phyloP scores from a whole-genome alignment of 1,140 invertebrate species.

The Lineus longissimus region DNA sequence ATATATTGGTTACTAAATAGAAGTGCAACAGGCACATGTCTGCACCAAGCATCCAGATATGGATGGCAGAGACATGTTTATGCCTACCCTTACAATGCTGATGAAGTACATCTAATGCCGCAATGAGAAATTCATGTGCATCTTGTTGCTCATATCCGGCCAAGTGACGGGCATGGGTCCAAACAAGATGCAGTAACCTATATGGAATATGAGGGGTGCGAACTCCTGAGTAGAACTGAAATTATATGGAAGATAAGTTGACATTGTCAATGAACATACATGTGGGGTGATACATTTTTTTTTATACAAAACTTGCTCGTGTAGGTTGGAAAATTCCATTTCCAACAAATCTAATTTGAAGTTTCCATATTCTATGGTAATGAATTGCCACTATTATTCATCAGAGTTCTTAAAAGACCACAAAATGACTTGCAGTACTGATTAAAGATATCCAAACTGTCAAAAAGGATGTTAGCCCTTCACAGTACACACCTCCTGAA shows the following conservation, averaged over 20 bases:
- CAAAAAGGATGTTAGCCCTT: not conserved
- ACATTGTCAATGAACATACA: not conserved
- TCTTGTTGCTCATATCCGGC: slow-evolving; percentile 97
- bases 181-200: slow-evolving; percentile 86
- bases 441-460: too few relatives aligned
- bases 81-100: slow-evolving; percentile 63
- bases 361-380: too few relatives aligned
- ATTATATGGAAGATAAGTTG: slow-evolving; percentile 5
- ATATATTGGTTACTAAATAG: too few relatives aligned
- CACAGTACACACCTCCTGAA: slow-evolving; percentile 46
- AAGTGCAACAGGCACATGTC: not conserved
- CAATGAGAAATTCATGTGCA: slow-evolving; percentile 98
- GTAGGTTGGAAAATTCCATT: too few relatives aligned
- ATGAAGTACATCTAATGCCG: slow-evolving; percentile 88
- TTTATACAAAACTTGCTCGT: too few relatives aligned
- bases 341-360: too few relatives aligned
- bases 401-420: too few relatives aligned
- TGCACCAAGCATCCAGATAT: not conserved
- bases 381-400: too few relatives aligned
- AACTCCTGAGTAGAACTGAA: slow-evolving; percentile 86
- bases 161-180: slow-evolving; percentile 92
- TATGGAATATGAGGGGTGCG: slow-evolving; percentile 83
- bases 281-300: too few relatives aligned
- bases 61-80: not conserved
- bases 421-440: not conserved